A percentile compares a stretch with the other conserved stretches of the same genome.
These are phyloP conservation scores for Notiomystis cincta DNA, from an alignment of 2,113 vertebrate species.

Conservation along the genomic window DNA sequence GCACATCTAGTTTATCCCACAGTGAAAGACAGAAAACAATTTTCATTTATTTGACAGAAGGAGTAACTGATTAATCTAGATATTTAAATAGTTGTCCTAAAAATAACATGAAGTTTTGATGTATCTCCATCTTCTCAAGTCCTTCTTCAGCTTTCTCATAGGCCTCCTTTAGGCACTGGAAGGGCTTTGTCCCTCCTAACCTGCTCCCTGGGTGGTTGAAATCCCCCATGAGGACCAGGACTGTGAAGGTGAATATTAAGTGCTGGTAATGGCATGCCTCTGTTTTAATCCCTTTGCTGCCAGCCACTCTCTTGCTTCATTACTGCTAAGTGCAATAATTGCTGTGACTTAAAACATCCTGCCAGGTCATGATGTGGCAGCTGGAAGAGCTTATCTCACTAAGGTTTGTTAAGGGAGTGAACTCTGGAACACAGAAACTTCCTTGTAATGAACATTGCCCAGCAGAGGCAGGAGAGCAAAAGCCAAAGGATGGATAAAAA, in stretches of 20 bases:
- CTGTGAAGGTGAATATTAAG: rapidly evolving
- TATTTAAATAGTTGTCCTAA: background rate
- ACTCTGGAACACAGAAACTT: background rate
- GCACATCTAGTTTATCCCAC: background rate
- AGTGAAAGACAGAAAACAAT: background rate
- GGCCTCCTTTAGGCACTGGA: background rate
- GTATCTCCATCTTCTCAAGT: background rate
- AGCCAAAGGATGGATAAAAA: background rate
- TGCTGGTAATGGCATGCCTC: background rate
- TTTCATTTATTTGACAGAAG: background rate
- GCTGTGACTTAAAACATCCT: background rate
- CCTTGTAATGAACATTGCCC: background rate
- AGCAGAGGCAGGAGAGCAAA: background rate
- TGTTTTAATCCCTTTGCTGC: background rate
- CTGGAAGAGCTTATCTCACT: background rate
- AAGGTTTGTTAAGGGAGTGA: background rate
- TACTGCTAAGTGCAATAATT: background rate
- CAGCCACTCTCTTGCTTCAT: background rate
- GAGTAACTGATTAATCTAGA: background rate
- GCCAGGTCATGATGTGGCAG: background rate
- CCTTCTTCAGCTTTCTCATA: background rate
- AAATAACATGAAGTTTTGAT: background rate
- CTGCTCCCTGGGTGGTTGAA: background rate
- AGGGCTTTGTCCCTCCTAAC: background rate
- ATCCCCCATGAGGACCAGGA: background rate